Conservation (phyloP, 2,888 invertebrate species). For the Spodoptera exigua region DNA sequence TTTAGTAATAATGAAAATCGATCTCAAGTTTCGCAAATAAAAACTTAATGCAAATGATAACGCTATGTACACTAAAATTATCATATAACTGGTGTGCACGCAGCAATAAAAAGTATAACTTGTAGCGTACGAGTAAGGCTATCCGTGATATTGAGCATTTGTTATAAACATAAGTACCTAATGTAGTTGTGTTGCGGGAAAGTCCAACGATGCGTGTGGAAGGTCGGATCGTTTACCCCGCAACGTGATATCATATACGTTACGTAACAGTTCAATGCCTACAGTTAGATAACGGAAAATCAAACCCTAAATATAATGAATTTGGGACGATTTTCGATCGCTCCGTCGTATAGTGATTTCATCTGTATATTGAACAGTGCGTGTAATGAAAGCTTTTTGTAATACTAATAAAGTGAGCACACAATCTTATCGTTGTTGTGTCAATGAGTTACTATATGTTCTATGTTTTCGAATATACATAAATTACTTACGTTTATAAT, state of each 20-base stretch:
- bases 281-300: constrained; percentile 66
- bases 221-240: constrained; percentile 83
- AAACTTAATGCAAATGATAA: constrained; percentile 2
- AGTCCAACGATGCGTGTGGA: constrained; percentile 78
- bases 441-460: constrained; percentile 55
- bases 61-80: constrained; percentile 10
- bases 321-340: constrained; percentile 61
- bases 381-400: constrained; percentile 75
- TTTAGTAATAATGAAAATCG: background rate
- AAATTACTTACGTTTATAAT: background rate
- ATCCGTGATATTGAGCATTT: constrained; percentile 48
- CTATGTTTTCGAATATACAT: constrained; percentile 42
- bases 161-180: constrained; percentile 53
- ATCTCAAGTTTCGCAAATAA: constrained; percentile 2
- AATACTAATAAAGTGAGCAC: constrained; percentile 66
- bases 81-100: constrained; percentile 10
- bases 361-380: constrained; percentile 65
- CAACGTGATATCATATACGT: constrained; percentile 79
- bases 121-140: constrained; percentile 27
- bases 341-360: constrained; percentile 59
- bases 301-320: constrained; percentile 60
- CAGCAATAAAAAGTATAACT: constrained; percentile 36
- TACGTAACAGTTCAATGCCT: constrained; percentile 77
- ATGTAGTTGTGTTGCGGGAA: constrained; percentile 66
- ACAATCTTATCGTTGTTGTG: constrained; percentile 66